These are phyloP conservation scores for Meloidogyne chitwoodi DNA, from an alignment of 1,140 invertebrate species.

Conservation along the genomic window DNA sequence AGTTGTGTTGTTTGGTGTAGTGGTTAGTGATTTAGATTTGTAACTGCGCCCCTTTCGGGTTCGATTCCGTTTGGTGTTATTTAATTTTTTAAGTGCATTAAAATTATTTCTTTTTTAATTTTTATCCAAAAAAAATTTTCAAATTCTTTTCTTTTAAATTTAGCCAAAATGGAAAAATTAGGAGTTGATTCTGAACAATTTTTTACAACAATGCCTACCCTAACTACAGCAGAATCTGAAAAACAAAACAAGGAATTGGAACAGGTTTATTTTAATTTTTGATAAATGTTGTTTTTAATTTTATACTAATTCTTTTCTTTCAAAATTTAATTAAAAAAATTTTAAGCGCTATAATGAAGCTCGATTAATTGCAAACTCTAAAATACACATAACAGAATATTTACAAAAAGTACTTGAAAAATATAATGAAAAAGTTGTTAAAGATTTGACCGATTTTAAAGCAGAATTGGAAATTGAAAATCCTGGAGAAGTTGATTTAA, in stretches of 20 bases:
- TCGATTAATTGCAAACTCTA: slow-evolving; percentile 17
- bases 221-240: not conserved
- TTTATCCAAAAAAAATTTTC: not conserved
- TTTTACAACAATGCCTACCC: not conserved
- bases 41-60: no score
- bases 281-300: not conserved
- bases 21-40: no score
- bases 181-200: not conserved
- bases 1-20: no score
- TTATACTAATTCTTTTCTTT: not conserved
- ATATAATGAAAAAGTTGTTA: slow-evolving; percentile 25
- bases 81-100: not conserved
- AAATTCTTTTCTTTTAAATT: not conserved
- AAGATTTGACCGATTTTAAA: slow-evolving; percentile 34
- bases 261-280: not conserved
- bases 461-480: slow-evolving; percentile 28
- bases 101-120: not conserved
- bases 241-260: slow-evolving; percentile 10
- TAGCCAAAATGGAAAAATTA: not conserved
- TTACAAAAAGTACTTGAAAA: slow-evolving; percentile 26
- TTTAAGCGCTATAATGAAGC: slow-evolving; percentile 26
- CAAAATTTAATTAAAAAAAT: not conserved
- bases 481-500: slow-evolving; percentile 26
- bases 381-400: slow-evolving; percentile 27
- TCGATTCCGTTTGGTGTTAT: not conserved